These are phyloP conservation scores for Diadophis punctatus DNA, from an alignment of 2,113 vertebrate genomes.

Conservation along the genomic window DNA sequence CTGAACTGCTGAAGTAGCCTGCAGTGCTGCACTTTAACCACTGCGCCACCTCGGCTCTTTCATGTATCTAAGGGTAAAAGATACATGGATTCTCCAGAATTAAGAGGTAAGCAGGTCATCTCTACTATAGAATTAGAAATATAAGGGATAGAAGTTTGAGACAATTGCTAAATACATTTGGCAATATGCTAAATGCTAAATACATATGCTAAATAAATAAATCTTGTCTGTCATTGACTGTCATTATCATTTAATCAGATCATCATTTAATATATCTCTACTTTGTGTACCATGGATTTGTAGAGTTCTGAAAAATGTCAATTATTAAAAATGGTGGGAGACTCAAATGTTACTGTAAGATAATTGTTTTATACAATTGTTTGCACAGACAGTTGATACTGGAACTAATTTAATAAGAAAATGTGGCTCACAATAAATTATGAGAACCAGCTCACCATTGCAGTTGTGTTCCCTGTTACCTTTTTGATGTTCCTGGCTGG, in stretches of 20 bases:
- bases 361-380: constrained; percentile 51
- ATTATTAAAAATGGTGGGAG: constrained; percentile 54
- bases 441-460: constrained; percentile 72
- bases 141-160: not conserved
- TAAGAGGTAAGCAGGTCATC: not conserved
- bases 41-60: too few species aligned
- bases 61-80: not conserved
- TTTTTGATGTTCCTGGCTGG: constrained; percentile 75
- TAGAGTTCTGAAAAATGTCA: not conserved
- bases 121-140: not conserved
- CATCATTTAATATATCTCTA: not conserved
- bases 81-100: not conserved
- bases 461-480: constrained; percentile 66
- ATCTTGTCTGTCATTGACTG: not conserved
- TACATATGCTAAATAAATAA: not conserved
- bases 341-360: constrained; percentile 59
- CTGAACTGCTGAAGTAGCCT: too few species aligned
- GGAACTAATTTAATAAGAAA: constrained; percentile 30
- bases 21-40: too few species aligned
- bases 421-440: constrained; percentile 27
- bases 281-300: not conserved
- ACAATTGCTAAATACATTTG: not conserved
- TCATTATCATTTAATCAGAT: not conserved
- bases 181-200: not conserved
- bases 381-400: constrained; percentile 9